These are phyloP conservation scores for Xylota segnis DNA, from an alignment of 2,888 invertebrate genomes.

Conservation along the genomic window DNA sequence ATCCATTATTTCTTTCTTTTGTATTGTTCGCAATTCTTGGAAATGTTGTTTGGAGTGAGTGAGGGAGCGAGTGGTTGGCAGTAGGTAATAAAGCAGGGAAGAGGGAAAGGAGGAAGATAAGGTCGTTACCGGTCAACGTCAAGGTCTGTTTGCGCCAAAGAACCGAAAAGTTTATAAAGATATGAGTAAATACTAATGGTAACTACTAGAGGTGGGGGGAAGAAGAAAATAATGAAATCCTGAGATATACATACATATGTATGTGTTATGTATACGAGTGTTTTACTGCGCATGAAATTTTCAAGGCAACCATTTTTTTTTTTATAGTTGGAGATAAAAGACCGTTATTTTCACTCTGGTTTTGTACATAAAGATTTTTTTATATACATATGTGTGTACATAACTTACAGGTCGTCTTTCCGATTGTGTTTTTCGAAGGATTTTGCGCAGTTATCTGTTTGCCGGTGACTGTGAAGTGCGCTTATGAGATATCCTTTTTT, in stretches of 20 bases:
- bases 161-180: conserved; percentile 21
- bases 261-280: no score
- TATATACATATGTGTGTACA: background rate
- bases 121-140: conserved; percentile 75
- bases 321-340: conserved; percentile 14
- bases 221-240: background rate
- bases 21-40: conserved; percentile 4
- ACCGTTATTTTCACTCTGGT: conserved; percentile 26
- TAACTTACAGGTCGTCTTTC: background rate
- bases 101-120: conserved; percentile 35
- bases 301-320: background rate
- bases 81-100: background rate
- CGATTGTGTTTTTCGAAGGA: background rate
- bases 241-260: background rate
- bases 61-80: no score
- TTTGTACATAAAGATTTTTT: background rate
- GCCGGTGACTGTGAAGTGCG: background rate
- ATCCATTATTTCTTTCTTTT: background rate
- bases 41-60: conserved; percentile 11
- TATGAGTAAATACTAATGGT: no score
- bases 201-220: background rate
- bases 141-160: conserved; percentile 70
- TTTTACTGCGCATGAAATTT: conserved; percentile 22
- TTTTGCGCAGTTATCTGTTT: conserved; percentile 29
- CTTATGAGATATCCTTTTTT: no score